Evolutionary conservation across 92 coral and sea anemone genomes (phyloP).

Genomic region (Paragorgia papillata): DNA sequence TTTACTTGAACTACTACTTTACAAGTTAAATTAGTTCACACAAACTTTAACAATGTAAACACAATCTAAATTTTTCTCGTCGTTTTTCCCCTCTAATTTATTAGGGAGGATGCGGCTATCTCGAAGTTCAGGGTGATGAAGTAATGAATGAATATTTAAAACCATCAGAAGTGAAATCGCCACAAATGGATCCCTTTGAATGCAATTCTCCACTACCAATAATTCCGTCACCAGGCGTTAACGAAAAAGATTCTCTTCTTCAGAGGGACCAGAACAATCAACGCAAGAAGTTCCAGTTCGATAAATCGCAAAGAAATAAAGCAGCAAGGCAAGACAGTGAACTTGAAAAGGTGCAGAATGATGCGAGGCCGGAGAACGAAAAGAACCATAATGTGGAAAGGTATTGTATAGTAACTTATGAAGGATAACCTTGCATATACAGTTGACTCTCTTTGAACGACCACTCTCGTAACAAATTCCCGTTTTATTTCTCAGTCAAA

Average conservation of each 20-base stretch:
- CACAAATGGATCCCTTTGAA: constrained; percentile 41
- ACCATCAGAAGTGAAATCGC: constrained; percentile 39
- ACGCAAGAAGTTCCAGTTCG: constrained; percentile 11
- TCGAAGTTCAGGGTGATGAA: constrained; percentile 42
- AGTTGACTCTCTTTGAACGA: too few species aligned
- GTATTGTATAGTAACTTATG: too few species aligned
- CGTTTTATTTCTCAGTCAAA: too few species aligned
- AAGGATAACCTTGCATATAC: too few species aligned
- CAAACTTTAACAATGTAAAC: too few species aligned
- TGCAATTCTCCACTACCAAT: constrained; percentile 37
- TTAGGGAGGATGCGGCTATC: constrained; percentile 41
- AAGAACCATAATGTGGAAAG: background rate
- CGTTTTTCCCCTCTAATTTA: too few species aligned
- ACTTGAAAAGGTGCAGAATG: constrained; percentile 1
- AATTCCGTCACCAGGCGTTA: constrained; percentile 38
- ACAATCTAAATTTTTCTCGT: too few species aligned
- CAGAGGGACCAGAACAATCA: constrained; percentile 22
- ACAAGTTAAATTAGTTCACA: too few species aligned
- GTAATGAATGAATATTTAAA: constrained; percentile 23
- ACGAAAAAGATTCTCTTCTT: constrained; percentile 40
- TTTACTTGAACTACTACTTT: too few species aligned
- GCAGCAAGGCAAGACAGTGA: constrained; percentile 35
- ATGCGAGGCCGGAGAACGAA: background rate
- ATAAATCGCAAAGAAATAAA: constrained; percentile 27
- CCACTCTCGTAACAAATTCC: too few species aligned